phyloP scores from a whole-genome alignment of 2,113 vertebrate genomes.

The Phasianus colchicus region DNA sequence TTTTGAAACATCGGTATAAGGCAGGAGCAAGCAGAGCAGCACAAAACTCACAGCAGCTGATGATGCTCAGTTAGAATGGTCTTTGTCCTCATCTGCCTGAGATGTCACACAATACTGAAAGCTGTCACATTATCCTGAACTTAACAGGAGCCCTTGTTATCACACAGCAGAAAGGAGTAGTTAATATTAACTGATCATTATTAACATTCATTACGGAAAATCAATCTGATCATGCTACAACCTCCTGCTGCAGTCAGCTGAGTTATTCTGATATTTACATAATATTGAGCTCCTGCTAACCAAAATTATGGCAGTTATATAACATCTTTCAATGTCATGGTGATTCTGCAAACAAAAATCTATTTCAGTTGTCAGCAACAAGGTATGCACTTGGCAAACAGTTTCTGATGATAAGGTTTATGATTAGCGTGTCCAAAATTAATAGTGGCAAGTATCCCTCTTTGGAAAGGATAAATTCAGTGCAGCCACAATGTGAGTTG shows the following conservation, averaged over 20 bases:
- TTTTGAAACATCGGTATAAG: not conserved
- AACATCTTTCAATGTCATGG: slow-evolving; percentile 51
- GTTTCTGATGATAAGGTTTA: not conserved
- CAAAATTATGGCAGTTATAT: slow-evolving; percentile 21
- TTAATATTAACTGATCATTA: slow-evolving; percentile 65
- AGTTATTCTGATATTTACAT: slow-evolving; percentile 55
- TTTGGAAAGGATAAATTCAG: not conserved
- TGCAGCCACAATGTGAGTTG: not conserved
- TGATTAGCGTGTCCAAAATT: not conserved
- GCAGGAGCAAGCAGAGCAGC: not conserved
- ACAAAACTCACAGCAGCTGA: not conserved
- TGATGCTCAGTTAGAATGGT: not conserved
- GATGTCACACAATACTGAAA: not conserved
- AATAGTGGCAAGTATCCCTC: not conserved
- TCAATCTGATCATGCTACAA: slow-evolving; percentile 9
- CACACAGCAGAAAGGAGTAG: slow-evolving; percentile 33
- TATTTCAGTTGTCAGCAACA: not conserved
- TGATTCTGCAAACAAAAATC: slow-evolving; percentile 46
- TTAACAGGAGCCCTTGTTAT: slow-evolving; percentile 45
- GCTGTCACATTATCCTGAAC: not conserved
- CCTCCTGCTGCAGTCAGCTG: not conserved
- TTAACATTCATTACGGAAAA: slow-evolving; percentile 45
- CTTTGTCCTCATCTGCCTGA: not conserved
- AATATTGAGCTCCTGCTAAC: slow-evolving; percentile 29
- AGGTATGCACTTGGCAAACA: not conserved